A percentile compares a stretch with the other conserved stretches of the same genome.
Evolutionary conservation across 2,888 invertebrate genomes (phyloP).

Genomic region (Parapristionchus giblindavisi): DNA sequence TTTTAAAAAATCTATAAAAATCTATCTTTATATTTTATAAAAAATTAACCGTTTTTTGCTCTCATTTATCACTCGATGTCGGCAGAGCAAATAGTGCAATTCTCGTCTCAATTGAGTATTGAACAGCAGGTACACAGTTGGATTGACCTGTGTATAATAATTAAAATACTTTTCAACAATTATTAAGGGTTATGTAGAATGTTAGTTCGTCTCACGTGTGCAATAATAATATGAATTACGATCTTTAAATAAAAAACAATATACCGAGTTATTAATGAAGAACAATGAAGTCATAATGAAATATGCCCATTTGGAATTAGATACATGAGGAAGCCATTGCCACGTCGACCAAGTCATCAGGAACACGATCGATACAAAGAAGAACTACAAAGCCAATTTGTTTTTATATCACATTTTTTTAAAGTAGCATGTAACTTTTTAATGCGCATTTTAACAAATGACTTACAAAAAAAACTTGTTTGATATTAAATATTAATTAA

Average conservation of each 20-base stretch:
- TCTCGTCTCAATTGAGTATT: constrained; percentile 64
- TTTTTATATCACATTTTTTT: constrained; percentile 4
- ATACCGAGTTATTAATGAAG: constrained; percentile 66
- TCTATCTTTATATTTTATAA: background rate
- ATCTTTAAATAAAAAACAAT: background rate
- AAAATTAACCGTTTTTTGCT: constrained; percentile 25
- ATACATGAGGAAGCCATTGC: constrained; percentile 65
- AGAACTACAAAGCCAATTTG: constrained; percentile 58
- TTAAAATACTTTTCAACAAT: background rate
- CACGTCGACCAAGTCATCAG: constrained; percentile 66
- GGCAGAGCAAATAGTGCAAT: constrained; percentile 59
- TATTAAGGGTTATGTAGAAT: background rate
- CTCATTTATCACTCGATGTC: constrained; percentile 48
- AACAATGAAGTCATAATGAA: constrained; percentile 66
- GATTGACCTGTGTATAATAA: constrained; percentile 52
- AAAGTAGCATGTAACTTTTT: background rate
- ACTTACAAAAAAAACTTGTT: no score
- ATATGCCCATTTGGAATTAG: constrained; percentile 62
- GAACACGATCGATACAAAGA: constrained; percentile 66
- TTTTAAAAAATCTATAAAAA: background rate
- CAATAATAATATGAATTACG: background rate
- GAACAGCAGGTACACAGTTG: constrained; percentile 67
- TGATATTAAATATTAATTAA: background rate
- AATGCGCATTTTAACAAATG: background rate
- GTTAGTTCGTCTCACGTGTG: background rate